phyloP scores from a whole-genome alignment of 2,797 vertebrate genomes.

The Rhynchonycteris naso region DNA sequence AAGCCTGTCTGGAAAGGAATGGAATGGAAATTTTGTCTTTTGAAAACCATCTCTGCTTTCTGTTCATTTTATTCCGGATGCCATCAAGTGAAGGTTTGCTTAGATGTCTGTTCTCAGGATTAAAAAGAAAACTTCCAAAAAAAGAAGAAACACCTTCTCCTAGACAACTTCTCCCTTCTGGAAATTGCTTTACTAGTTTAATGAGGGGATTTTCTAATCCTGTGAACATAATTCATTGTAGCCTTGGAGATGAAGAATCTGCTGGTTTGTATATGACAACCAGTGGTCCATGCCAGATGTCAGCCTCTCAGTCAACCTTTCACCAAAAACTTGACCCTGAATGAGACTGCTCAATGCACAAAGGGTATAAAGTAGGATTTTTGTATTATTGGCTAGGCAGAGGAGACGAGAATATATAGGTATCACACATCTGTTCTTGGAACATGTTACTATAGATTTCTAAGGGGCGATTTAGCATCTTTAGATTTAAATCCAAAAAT shows the following conservation, averaged over 20 bases:
- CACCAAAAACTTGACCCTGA: neutral
- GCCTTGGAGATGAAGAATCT: neutral
- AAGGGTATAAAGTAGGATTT: neutral
- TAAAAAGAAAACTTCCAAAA: neutral
- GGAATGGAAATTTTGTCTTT: constrained; percentile 64
- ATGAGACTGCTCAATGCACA: neutral
- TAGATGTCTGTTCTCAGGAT: neutral
- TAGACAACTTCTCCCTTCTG: neutral
- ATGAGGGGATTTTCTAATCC: neutral
- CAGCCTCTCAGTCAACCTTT: neutral
- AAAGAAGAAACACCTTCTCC: neutral
- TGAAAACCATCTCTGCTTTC: constrained; percentile 43
- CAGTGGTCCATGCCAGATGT: neutral
- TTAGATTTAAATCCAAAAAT: constrained; percentile 5
- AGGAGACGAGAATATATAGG: neutral
- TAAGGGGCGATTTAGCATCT: neutral
- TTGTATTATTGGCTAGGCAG: neutral
- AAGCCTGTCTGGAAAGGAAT: constrained; percentile 67
- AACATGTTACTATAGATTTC: neutral
- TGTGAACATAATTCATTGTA: neutral
- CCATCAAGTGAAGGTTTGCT: neutral
- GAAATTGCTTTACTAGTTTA: neutral
- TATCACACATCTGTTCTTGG: neutral
- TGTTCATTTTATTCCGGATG: constrained; percentile 13
- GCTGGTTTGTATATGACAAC: too few species aligned